Conservation (phyloP, 1,140 invertebrate species). For the Nebria ingens region DNA sequence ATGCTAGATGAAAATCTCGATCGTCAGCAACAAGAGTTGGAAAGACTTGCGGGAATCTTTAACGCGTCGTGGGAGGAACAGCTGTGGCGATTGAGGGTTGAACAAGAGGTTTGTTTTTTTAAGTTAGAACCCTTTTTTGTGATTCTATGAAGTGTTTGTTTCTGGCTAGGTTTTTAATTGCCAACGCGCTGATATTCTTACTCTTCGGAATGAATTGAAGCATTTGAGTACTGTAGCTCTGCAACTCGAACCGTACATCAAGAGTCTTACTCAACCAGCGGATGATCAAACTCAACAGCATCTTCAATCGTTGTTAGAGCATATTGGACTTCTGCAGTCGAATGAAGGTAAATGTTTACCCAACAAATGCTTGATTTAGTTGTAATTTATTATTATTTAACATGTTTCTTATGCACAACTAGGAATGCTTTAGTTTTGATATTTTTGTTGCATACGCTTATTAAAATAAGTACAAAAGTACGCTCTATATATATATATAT, state of each 20-base stretch:
- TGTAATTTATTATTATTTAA: no score
- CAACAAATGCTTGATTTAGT: no score
- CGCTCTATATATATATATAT: no score
- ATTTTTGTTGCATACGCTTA: no score
- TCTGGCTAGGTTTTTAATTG: slow-evolving; percentile 22
- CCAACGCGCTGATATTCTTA: slow-evolving; percentile 55
- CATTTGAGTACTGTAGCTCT: slow-evolving; percentile 52
- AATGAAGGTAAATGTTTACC: background rate
- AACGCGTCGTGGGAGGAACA: slow-evolving; percentile 59
- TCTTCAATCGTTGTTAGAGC: slow-evolving; percentile 44
- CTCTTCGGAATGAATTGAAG: slow-evolving; percentile 52
- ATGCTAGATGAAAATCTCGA: slow-evolving; percentile 52
- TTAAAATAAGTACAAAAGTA: no score
- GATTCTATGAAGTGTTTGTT: background rate
- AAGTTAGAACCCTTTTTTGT: background rate
- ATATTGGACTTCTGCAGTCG: slow-evolving; percentile 32
- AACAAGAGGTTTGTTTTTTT: slow-evolving; percentile 49
- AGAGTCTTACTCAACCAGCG: slow-evolving; percentile 40
- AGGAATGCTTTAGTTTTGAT: no score
- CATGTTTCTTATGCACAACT: no score
- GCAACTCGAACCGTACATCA: slow-evolving; percentile 54
- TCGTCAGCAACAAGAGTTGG: slow-evolving; percentile 51
- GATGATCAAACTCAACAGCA: slow-evolving; percentile 36
- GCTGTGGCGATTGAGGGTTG: slow-evolving; percentile 52
- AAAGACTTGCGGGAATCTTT: slow-evolving; percentile 48